Percentiles rank a stretch among this genome's conserved stretches.
Evolutionary conservation across 1,140 invertebrate species (phyloP).

Genomic region (Metopolophium dirhodum): DNA sequence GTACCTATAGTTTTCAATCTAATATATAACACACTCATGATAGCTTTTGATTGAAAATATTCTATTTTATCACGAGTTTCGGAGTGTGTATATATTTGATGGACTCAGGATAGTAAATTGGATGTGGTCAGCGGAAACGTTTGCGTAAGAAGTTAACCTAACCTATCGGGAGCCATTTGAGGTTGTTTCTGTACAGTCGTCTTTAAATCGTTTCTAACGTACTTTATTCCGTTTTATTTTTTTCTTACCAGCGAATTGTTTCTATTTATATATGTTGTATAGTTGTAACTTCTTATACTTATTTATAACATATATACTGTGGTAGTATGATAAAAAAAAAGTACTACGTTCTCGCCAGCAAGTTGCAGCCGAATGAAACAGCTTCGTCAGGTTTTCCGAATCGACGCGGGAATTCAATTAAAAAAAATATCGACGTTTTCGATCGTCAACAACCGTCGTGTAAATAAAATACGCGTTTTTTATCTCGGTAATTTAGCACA

Average conservation of each 20-base stretch:
- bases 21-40: background rate
- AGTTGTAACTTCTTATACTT: background rate
- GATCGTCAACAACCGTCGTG: background rate
- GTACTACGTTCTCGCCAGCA: background rate
- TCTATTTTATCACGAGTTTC: background rate
- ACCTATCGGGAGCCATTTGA: background rate
- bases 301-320: background rate
- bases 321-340: background rate
- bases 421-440: conserved; percentile 2
- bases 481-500: background rate
- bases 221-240: background rate
- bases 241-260: background rate
- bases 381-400: background rate
- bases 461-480: background rate
- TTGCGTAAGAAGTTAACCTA: background rate
- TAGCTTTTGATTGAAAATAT: background rate
- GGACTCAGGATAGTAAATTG: background rate
- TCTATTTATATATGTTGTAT: background rate
- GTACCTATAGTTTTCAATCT: no score
- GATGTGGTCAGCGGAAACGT: background rate
- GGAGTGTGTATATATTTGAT: background rate
- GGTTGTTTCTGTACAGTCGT: background rate
- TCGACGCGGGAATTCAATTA: background rate
- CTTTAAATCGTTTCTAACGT: background rate
- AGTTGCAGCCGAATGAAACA: background rate